phyloP scores from a whole-genome alignment of 2,888 invertebrate species.

The Idaea dimidiata region DNA sequence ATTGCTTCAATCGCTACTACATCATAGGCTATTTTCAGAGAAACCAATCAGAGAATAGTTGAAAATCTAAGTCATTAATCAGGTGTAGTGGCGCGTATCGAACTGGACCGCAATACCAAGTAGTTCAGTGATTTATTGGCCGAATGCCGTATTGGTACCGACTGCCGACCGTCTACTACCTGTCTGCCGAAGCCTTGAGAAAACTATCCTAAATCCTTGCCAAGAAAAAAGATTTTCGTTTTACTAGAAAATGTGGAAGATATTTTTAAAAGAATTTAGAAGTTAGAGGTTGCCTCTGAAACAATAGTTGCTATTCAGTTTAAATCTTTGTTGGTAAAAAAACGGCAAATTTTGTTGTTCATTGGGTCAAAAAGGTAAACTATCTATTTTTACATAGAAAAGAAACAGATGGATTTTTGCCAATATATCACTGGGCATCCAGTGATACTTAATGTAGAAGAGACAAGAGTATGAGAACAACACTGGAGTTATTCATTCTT shows the following conservation, averaged over 20 bases:
- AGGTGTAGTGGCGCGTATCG: slow-evolving; percentile 53
- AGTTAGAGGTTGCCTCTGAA: not conserved
- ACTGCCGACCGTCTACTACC: slow-evolving; percentile 52
- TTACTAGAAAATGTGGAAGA: not conserved
- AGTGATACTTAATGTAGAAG: too few species aligned
- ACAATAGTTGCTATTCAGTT: not conserved
- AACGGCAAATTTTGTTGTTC: too few species aligned
- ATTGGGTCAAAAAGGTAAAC: too few species aligned
- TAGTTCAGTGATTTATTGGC: slow-evolving; percentile 66
- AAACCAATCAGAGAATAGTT: slow-evolving; percentile 47
- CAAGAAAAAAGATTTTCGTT: slow-evolving; percentile 1
- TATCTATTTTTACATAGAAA: too few species aligned
- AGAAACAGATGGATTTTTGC: too few species aligned
- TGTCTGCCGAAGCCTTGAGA: slow-evolving; percentile 44
- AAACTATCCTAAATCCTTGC: slow-evolving; percentile 13
- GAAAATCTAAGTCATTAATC: slow-evolving; percentile 65
- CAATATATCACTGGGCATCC: too few species aligned
- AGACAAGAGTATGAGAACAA: too few species aligned
- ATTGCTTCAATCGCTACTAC: not conserved
- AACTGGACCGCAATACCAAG: slow-evolving; percentile 60
- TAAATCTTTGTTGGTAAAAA: too few species aligned
- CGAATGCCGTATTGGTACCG: slow-evolving; percentile 43
- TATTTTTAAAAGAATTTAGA: not conserved
- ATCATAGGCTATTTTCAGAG: not conserved
- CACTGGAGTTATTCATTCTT: too few species aligned